Conservation (phyloP, 2,797 vertebrate genomes). For the Halcyon chelicuti region DNA sequence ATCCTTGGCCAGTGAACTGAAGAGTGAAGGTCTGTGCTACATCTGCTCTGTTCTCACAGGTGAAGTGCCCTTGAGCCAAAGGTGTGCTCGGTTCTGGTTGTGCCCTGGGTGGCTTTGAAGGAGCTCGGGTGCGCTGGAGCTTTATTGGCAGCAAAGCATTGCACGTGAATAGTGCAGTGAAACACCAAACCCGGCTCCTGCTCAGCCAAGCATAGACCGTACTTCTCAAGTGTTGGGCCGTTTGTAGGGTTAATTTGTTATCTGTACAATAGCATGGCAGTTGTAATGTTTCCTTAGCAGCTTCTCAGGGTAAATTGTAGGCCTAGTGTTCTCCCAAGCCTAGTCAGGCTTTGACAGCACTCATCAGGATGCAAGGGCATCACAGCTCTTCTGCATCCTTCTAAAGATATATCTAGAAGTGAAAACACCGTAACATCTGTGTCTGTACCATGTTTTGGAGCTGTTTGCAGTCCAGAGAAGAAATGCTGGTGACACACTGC, state of each 20-base stretch:
- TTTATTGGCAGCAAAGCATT: not conserved
- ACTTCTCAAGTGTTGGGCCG: not conserved
- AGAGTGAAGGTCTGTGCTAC: not conserved
- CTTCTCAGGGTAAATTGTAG: not conserved
- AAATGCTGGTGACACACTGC: not conserved
- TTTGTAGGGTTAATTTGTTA: not conserved
- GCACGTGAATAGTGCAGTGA: not conserved
- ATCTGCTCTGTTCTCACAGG: not conserved
- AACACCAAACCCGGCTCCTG: fast-evolving
- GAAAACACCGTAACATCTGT: not conserved
- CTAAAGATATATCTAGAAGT: not conserved
- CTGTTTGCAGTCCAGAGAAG: not conserved
- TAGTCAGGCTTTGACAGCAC: not conserved
- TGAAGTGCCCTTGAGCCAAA: not conserved
- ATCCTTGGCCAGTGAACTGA: not conserved
- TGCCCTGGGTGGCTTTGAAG: not conserved
- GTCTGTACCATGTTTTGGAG: not conserved
- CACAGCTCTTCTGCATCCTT: not conserved
- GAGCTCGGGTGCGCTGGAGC: not conserved
- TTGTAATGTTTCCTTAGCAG: not conserved
- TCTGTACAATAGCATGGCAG: not conserved
- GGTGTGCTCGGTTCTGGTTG: not conserved
- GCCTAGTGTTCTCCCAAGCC: not conserved
- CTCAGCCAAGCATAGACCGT: not conserved
- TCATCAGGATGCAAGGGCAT: not conserved